phyloP scores from a whole-genome alignment of 1,140 invertebrate species.

The Thaumatotibia leucotreta region DNA sequence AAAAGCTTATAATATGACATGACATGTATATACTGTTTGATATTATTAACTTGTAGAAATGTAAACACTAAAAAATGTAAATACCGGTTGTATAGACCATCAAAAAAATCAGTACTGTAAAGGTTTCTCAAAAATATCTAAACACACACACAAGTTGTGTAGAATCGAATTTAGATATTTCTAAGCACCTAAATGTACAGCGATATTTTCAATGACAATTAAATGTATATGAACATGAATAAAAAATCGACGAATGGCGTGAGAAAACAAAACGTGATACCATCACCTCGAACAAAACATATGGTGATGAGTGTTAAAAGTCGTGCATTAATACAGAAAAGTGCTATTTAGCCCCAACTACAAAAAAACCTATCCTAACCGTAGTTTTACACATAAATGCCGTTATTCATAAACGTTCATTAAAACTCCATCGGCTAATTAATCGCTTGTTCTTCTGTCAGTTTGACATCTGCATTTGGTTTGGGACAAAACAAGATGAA shows the following conservation, averaged over 20 bases:
- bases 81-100: not conserved
- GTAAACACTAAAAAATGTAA: not conserved
- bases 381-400: conserved; percentile 34
- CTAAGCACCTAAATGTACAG: not conserved
- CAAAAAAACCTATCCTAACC: conserved; percentile 37
- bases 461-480: too few species aligned
- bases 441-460: too few species aligned
- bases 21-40: not conserved
- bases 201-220: not conserved
- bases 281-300: conserved; percentile 19
- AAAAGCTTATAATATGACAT: too few species aligned
- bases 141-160: not conserved
- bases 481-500: too few species aligned
- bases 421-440: too few species aligned
- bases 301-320: conserved; percentile 40
- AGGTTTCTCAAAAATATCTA: not conserved
- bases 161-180: not conserved
- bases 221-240: not conserved
- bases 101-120: not conserved
- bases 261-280: conserved; percentile 26
- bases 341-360: conserved; percentile 50
- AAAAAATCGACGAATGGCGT: not conserved
- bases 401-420: too few species aligned
- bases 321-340: conserved; percentile 55
- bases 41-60: not conserved